phyloP scores from a whole-genome alignment of 2,797 vertebrate genomes.

The Chaunax sp. region DNA sequence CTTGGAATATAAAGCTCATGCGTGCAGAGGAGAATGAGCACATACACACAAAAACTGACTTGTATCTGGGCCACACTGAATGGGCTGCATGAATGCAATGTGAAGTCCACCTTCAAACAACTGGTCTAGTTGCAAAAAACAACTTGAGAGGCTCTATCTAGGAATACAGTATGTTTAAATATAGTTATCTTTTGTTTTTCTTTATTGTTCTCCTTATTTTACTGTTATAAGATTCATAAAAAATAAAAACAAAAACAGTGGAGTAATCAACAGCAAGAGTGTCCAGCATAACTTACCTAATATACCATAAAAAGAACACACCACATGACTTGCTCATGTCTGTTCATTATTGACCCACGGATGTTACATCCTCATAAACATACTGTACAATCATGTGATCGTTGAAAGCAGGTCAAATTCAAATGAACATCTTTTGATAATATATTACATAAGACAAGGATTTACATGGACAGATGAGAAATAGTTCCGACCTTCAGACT shows the following conservation, averaged over 20 bases:
- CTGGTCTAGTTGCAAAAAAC: no score
- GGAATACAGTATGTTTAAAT: background rate
- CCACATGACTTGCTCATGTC: slow-evolving; percentile 23
- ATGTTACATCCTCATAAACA: background rate
- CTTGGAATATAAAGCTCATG: slow-evolving; percentile 42
- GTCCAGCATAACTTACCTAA: slow-evolving; percentile 18
- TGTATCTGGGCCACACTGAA: no score
- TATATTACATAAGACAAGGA: background rate
- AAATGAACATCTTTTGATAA: background rate
- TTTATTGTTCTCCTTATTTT: background rate
- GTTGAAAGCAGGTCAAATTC: slow-evolving; percentile 6
- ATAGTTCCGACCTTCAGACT: background rate
- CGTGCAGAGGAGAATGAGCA: slow-evolving; percentile 15
- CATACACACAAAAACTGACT: no score
- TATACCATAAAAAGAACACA: background rate
- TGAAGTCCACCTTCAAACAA: no score
- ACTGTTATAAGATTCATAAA: background rate
- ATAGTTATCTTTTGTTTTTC: background rate
- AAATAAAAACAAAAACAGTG: background rate
- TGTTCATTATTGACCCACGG: slow-evolving; percentile 2
- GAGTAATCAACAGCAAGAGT: background rate
- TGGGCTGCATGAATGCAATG: background rate
- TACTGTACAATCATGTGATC: slow-evolving; percentile 46
- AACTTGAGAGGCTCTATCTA: background rate
- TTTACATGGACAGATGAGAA: slow-evolving; percentile 1